Evolutionary conservation across 2,797 vertebrate species (phyloP).

Genomic region (Falco biarmicus): DNA sequence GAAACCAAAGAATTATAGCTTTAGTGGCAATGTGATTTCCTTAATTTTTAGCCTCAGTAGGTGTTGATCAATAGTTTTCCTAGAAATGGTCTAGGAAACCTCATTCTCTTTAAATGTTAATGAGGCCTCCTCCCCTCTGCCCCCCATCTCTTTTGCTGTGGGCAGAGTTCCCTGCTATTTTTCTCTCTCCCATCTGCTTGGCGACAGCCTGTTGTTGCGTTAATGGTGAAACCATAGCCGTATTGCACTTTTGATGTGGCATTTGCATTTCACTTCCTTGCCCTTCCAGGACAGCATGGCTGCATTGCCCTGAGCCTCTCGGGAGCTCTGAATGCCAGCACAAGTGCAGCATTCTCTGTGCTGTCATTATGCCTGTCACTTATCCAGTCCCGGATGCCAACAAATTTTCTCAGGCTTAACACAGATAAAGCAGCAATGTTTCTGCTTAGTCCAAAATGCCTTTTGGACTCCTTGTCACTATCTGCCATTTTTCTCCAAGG

Average conservation of each 20-base stretch:
- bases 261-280: constrained; percentile 68
- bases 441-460: constrained; percentile 61
- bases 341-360: constrained; percentile 65
- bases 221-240: not conserved
- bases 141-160: constrained; percentile 37
- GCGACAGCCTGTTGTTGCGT: constrained; percentile 53
- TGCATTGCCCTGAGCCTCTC: constrained; percentile 33
- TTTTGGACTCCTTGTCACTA: constrained; percentile 65
- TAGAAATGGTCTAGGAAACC: not conserved
- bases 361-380: constrained; percentile 72
- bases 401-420: constrained; percentile 73
- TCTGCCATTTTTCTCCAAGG: constrained; percentile 61
- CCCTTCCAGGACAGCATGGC: constrained; percentile 45
- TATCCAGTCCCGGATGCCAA: constrained; percentile 68
- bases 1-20: not conserved
- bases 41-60: not conserved
- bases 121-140: constrained; percentile 16
- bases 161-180: constrained; percentile 59
- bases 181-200: constrained; percentile 68
- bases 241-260: constrained; percentile 23
- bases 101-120: constrained; percentile 60
- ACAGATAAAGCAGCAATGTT: constrained; percentile 72
- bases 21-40: not conserved
- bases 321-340: constrained; percentile 61
- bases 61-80: constrained; percentile 25